Evolutionary conservation across 2,888 invertebrate species (phyloP), one percentile per base, ranked within the genome.

Genomic region (Frankliniella fusca): DNA sequence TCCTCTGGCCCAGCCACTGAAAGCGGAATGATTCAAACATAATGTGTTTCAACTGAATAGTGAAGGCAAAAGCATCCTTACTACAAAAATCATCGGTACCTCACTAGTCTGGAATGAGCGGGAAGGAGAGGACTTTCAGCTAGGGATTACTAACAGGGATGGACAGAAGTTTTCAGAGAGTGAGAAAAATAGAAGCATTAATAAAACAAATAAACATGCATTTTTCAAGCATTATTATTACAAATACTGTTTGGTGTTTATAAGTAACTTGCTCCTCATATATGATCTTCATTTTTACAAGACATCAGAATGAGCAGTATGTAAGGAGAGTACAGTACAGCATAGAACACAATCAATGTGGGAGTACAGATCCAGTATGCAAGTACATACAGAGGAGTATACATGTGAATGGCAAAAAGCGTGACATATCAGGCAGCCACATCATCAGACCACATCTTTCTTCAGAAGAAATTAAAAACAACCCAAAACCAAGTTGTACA

Each of bases 151-250:
- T 28, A 50, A 81, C 83, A 85, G 84, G 85, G 84, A 85, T 85
- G 84, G 86, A 86, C 70, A 76, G 70, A 76, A 76, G 70, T 76
- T 76, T 76, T 76, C 70, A 76, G 70, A 76, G 70, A 76, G 87
- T 85, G 84, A 85, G 85, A 85, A 85, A 85, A 85, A 85, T 85
- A 88, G 86, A 89, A 89, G 89, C 88, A 89, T 89, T 91, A 91
- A 91, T 91, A 90, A 93, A 93, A 94, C 93, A 93, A 76, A 93
- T 93, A 93, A 92, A 92, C 94, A 94, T 94, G 93, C 93, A 93
- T 92, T 91, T 89, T 92, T 91, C 91, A 94, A 94, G 93, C 93
- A 93, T 94, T 93, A 93, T 94, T 94, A 93, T 94, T 94, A 93
- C 91, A 91, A 91, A 91, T 91, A 91, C 93, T 93, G 93, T 76